Evolutionary conservation across 2,797 vertebrate species (phyloP).

Genomic region (Schizopygopsis pylzovi): DNA sequence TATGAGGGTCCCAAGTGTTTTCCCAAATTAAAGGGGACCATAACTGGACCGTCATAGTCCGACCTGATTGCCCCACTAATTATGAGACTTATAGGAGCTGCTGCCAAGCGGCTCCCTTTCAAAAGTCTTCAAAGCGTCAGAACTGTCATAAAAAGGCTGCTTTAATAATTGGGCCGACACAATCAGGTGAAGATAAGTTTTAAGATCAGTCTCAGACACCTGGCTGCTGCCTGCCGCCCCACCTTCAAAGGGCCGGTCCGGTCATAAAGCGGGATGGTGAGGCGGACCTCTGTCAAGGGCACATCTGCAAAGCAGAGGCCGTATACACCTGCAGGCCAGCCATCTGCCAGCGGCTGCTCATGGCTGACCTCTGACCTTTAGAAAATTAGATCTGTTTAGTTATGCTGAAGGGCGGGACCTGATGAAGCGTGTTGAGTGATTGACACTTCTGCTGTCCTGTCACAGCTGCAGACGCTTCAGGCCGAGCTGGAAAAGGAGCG

Average conservation of each 20-base stretch:
- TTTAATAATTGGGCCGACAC: slow-evolving; percentile 79
- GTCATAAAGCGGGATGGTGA: slow-evolving; percentile 59
- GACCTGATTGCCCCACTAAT: slow-evolving; percentile 21
- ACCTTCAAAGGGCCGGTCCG: slow-evolving; percentile 57
- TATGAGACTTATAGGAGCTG: slow-evolving; percentile 51
- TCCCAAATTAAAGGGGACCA: slow-evolving; percentile 29
- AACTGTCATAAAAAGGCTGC: slow-evolving; percentile 72
- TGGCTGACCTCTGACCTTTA: slow-evolving; percentile 42
- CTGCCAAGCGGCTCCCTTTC: slow-evolving; percentile 55
- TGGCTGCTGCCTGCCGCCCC: slow-evolving; percentile 55
- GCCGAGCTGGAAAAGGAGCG: slow-evolving; percentile 84
- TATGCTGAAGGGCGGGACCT: background rate
- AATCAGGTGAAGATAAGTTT: slow-evolving; percentile 83
- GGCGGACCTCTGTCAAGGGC: slow-evolving; percentile 45
- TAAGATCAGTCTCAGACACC: slow-evolving; percentile 73
- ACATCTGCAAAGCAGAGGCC: slow-evolving; percentile 52
- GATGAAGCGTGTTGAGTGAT: slow-evolving; percentile 40
- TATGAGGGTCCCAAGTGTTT: background rate
- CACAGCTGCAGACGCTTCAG: slow-evolving; percentile 81
- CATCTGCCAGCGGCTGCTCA: slow-evolving; percentile 35
- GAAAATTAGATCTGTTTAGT: slow-evolving; percentile 34
- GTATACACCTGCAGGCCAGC: slow-evolving; percentile 51
- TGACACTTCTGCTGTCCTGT: slow-evolving; percentile 25
- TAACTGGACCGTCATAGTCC: background rate
- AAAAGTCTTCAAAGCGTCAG: slow-evolving; percentile 70